A percentile compares a stretch with the other conserved stretches of the same genome.
These are phyloP conservation scores for Engystomops pustulosus DNA, from an alignment of 2,113 vertebrate genomes.

Conservation along the genomic window DNA sequence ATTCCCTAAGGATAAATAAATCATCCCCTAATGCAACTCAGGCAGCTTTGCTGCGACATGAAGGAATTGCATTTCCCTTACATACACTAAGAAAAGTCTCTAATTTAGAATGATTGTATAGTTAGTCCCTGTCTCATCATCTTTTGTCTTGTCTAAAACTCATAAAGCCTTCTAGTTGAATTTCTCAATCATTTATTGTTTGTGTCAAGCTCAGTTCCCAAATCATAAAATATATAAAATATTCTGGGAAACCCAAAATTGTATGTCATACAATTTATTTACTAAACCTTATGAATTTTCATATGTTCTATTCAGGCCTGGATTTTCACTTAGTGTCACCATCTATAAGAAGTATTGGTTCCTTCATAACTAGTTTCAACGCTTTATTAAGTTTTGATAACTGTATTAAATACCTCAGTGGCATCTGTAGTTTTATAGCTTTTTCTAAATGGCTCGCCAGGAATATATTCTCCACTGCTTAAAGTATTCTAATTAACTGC, in stretches of 20 bases:
- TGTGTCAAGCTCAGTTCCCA: constrained; percentile 48
- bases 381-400: constrained; percentile 58
- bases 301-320: constrained; percentile 44
- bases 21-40: constrained; percentile 57
- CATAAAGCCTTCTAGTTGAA: constrained; percentile 55
- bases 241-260: constrained; percentile 50
- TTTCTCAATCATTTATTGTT: constrained; percentile 59
- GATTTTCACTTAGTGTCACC: constrained; percentile 52
- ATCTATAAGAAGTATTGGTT: constrained; percentile 55
- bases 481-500: constrained; percentile 50
- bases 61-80: constrained; percentile 57
- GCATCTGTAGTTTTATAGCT: constrained; percentile 47
- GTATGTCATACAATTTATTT: constrained; percentile 56
- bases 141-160: constrained; percentile 55
- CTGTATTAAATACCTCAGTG: constrained; percentile 48
- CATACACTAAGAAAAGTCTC: constrained; percentile 56
- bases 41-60: constrained; percentile 50
- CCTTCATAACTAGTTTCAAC: constrained; percentile 52
- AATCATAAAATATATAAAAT: constrained; percentile 44
- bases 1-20: constrained; percentile 59
- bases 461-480: constrained; percentile 37
- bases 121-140: constrained; percentile 55
- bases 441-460: constrained; percentile 14
- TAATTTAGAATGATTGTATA: constrained; percentile 60
- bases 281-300: constrained; percentile 56